Conservation (phyloP, 2,113 vertebrate species). For the Hemiscyllium ocellatum region DNA sequence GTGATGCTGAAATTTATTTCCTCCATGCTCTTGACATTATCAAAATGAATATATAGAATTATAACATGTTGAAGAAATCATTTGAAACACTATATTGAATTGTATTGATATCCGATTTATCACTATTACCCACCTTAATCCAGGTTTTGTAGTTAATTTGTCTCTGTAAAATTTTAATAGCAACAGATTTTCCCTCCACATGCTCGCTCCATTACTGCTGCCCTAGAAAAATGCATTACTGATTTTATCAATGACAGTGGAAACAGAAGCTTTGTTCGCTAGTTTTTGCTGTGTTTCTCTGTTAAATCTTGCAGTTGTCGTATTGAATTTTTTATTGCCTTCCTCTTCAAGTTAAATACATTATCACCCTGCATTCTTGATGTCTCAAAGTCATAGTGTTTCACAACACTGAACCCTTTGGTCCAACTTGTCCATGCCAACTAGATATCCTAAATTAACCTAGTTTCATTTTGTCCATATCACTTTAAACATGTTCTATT, state of each 20-base stretch:
- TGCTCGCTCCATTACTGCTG: not conserved
- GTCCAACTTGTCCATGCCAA: no score
- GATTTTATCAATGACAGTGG: not conserved
- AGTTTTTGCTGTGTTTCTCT: not conserved
- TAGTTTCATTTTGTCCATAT: no score
- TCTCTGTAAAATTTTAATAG: not conserved
- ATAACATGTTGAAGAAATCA: not conserved
- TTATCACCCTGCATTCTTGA: not conserved
- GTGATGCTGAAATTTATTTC: not conserved
- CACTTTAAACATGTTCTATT: no score
- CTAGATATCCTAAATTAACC: no score
- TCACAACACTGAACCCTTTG: no score
- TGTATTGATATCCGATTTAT: not conserved
- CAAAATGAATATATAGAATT: not conserved
- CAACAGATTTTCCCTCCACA: not conserved
- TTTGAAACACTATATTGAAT: not conserved
- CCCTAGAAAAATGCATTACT: not conserved
- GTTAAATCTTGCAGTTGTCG: not conserved
- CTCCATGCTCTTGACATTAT: not conserved
- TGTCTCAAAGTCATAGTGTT: no score
- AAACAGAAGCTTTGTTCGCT: not conserved
- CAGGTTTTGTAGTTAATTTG: not conserved
- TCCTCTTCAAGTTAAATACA: not conserved
- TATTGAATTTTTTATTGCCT: not conserved
- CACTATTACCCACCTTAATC: not conserved